Conservation (phyloP, 2,113 vertebrate species). For the Ailurus styani region DNA sequence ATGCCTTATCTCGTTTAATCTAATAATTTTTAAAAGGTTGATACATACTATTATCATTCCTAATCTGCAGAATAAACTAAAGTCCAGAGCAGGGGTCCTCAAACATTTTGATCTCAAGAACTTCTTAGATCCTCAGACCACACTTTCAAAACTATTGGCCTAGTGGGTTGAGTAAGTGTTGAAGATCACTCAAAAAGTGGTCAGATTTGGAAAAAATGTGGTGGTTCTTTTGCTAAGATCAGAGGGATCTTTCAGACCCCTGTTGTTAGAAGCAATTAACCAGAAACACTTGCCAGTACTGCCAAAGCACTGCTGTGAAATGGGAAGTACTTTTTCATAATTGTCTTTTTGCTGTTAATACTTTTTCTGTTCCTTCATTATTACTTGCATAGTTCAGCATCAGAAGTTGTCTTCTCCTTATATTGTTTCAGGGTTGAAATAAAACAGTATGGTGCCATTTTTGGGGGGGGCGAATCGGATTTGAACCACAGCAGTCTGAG, state of each 20-base stretch:
- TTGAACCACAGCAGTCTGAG: slow-evolving; percentile 3
- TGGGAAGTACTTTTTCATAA: not conserved
- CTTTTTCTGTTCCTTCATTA: not conserved
- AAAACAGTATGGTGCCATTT: slow-evolving; percentile 72
- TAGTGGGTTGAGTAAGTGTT: not conserved
- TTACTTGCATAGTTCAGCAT: slow-evolving; percentile 55
- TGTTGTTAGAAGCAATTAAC: not conserved
- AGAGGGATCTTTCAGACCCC: not conserved
- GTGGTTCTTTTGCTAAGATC: not conserved
- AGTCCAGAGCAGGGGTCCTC: not conserved
- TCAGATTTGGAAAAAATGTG: not conserved
- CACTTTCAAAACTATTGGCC: not conserved
- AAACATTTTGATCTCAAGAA: not conserved
- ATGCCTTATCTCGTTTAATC: not conserved
- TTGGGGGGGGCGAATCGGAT: not conserved
- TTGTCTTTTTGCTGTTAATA: slow-evolving; percentile 18
- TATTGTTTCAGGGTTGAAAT: slow-evolving; percentile 76
- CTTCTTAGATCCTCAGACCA: not conserved
- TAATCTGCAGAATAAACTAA: slow-evolving; percentile 37
- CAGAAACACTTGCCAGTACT: not conserved
- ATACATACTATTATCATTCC: not conserved
- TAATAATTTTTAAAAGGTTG: not conserved
- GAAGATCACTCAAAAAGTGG: not conserved
- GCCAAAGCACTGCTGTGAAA: slow-evolving; percentile 8
- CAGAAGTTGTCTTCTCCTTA: slow-evolving; percentile 65